These are phyloP conservation scores for Epistrophe grossulariae DNA, from an alignment of 2,888 invertebrate genomes.

Conservation along the genomic window DNA sequence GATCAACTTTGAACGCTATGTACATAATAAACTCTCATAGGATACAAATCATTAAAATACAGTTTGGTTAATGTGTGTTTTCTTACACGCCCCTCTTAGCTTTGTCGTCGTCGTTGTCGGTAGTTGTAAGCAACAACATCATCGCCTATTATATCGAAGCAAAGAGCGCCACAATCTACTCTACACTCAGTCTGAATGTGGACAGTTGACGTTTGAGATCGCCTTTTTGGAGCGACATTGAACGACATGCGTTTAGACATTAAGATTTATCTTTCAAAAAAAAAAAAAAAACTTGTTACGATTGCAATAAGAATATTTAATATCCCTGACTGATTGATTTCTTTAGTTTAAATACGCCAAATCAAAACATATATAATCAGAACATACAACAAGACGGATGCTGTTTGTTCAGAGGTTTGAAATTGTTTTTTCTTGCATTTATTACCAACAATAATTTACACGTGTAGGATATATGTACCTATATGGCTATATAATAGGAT, in stretches of 20 bases:
- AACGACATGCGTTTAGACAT: constrained; percentile 51
- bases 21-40: constrained; percentile 2
- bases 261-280: constrained; percentile 47
- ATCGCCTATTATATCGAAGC: constrained; percentile 15
- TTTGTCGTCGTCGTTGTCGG: neutral
- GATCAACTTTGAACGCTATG: constrained; percentile 39
- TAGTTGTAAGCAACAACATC: neutral
- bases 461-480: constrained; percentile 32
- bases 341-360: constrained; percentile 20
- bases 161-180: constrained; percentile 18
- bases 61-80: constrained; percentile 31
- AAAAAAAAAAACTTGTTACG: constrained; percentile 35
- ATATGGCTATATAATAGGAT: too few species aligned
- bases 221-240: constrained; percentile 49
- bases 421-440: constrained; percentile 13
- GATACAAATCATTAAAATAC: constrained; percentile 3
- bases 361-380: neutral
- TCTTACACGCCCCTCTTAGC: constrained; percentile 29
- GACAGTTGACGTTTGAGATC: constrained; percentile 39
- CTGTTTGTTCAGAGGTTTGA: constrained; percentile 9
- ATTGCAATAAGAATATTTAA: constrained; percentile 33
- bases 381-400: neutral
- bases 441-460: constrained; percentile 13
- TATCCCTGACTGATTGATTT: constrained; percentile 33
- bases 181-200: neutral